Evolutionary conservation across 2,797 vertebrate genomes (phyloP), one percentile per base, ranked within the genome.

Genomic region (Sebastes nivosus): DNA sequence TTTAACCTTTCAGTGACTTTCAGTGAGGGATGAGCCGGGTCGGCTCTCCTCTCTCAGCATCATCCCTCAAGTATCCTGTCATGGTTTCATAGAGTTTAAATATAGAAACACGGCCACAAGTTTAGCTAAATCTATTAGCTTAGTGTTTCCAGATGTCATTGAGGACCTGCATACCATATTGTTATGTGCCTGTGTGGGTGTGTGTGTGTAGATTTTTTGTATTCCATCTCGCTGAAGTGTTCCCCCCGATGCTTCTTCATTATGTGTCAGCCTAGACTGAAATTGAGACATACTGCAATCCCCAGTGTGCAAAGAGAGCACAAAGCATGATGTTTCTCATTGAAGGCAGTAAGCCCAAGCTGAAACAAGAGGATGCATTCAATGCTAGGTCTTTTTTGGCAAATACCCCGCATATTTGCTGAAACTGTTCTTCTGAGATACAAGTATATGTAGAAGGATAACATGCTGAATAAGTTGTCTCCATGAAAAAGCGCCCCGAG

Each of bases 71-170:
- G 76, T 80, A 81, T 92, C 86, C 67, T 86, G 77, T 80, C 80
- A 71, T 77, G 69, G 68, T 88, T 86, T 84, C 67, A 69, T 61
- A 1, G 67, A 72, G 89, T 89, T 91, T 94, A 94, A 91, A 94
- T 90, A 92, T 95, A 94, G 92, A 88, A 87, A 88, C 88, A 60
- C 50, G 24, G 65, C 67, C 80, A 36, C 87, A 84, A 73, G 65
- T 93, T 90, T 79, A 68, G 77, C 85, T 85, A 81, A 90, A 91
- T 86, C 67, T 86, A 86, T 91, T 89, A 82, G 27, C 46, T 86
- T 89, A 92, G 81, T 85, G 82, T 82, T 90, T 91, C 91, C 94
- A 96, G 89, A 94, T 95, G 92, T 92, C 85, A 88, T 18, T 72
- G 32, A 77, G 69, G 75, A 84, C 55, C 54, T 77, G 67, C 66